Base-by-base conservation (phyloP, 1,140 invertebrate species). In the Ridgeia piscesae region DNA sequence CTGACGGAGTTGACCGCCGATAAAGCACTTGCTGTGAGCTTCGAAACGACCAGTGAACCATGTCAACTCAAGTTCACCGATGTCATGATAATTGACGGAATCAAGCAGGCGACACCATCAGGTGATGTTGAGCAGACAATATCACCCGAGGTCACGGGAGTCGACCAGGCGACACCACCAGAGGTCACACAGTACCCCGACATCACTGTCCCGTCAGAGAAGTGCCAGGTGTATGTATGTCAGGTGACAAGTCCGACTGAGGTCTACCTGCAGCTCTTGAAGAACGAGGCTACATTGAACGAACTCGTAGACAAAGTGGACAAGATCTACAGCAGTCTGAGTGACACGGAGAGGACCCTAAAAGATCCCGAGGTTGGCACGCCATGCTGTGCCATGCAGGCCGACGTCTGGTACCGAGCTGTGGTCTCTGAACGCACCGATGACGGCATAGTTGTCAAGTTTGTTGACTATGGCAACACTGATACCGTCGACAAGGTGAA, bases 401-500 rank as follows among this genome's bases (percentile, higher is more conserved):
- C 98, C 95, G 95, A 96, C 35, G 96, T 96, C 91, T 98, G 98
- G 97, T 98, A 98, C 93, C 93, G 96, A 94, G 96, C 95, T 42
- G 91, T 96, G 97, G 97, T 98, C 97, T 95, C 96, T 4, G 96
- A 96, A 92, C 92, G 93, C 21, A 77, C 93, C 17, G 93, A 92
- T 9, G 92, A 89, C 35, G 35, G n/a, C 77, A 58, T 58, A 11
- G 48, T 27, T 2, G 89, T 92, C n/a, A 42, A 92, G 88, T 92
- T 92, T 42, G 89, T 92, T 90, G 92, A 92, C 89, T 89, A 89
- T 34, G 92, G 92, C 34, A 92, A 89, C 34, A 89, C 34, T 31
- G 92, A 89, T 17, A 35, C 35, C 31, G 34, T 88, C 6, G 33
- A 35, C 14, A 0, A 91, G 4, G 31, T 92, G 34, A 89, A 50